Evolutionary conservation across 2,888 invertebrate species (phyloP), one percentile per base, ranked within the genome.

Genomic region (Apoda limacodes): DNA sequence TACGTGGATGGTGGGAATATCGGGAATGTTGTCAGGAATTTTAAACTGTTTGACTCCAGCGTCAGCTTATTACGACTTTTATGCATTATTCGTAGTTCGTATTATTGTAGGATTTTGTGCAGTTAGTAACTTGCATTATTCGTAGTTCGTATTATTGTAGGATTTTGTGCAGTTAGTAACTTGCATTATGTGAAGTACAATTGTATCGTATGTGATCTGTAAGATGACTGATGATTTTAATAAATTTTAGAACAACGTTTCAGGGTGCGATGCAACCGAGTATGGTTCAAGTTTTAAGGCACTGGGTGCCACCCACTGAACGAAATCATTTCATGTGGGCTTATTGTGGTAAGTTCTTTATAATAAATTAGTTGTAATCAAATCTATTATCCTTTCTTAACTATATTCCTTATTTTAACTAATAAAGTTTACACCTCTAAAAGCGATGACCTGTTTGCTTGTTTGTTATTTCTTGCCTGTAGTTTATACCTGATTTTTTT

Each of bases 311-410:
- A 9, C 78, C 78, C 2, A 60, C 60, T n/a, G 78, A 80, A 44
- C 60, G 80, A 34, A 67, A 72, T 43, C 62, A 78, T 46, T 80
- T 78, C 32, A 71, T 78, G 66, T 80, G 78, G 78, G 74, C 75
- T 2, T 76, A 76, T 40, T 78, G 78, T 48, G 78, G 78, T 76
- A 47, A 64, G 64, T 30, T n/a, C n/a, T n/a, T n/a, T n/a, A n/a
- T n/a, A n/a, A n/a, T n/a, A n/a, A n/a, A n/a, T n/a, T n/a, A n/a
- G n/a, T n/a, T n/a, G n/a, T n/a, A n/a, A n/a, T n/a, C n/a, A n/a
- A n/a, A n/a, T n/a, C n/a, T n/a, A n/a, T n/a, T n/a, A n/a, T n/a
- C n/a, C n/a, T n/a, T n/a, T n/a, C n/a, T n/a, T n/a, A n/a, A n/a
- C n/a, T n/a, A n/a, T n/a, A n/a, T n/a, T n/a, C n/a, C n/a, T n/a